Percentiles rank a stretch among this genome's conserved stretches.
phyloP scores from a whole-genome alignment of 2,113 vertebrate species.

The Otocyon megalotis region DNA sequence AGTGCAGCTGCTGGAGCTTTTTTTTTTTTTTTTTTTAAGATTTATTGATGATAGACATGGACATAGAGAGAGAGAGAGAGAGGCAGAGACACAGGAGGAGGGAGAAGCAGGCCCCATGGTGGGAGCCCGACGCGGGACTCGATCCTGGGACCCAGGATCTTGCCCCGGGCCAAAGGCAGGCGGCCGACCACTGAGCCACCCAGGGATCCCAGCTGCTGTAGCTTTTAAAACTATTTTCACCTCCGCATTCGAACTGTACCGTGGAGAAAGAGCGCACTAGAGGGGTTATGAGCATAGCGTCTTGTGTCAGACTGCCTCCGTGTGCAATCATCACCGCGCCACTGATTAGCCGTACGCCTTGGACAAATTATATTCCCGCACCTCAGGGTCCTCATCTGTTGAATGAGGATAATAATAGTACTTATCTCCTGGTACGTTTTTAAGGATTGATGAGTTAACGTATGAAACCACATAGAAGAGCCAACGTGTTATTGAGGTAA shows the following conservation, averaged over 20 bases:
- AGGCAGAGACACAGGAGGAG: too few relatives aligned
- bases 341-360: background rate
- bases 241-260: background rate
- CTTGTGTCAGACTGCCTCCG: background rate
- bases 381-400: background rate
- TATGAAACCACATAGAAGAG: background rate
- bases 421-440: background rate
- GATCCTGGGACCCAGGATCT: too few relatives aligned
- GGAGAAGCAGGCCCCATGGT: too few relatives aligned
- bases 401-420: background rate
- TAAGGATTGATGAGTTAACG: background rate
- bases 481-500: background rate
- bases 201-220: background rate
- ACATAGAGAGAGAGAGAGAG: too few relatives aligned
- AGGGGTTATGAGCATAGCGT: background rate
- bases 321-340: background rate
- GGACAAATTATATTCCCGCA: background rate
- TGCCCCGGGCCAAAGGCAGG: too few relatives aligned
- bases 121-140: rapidly evolving
- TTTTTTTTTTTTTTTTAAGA: too few relatives aligned
- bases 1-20: background rate
- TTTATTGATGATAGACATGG: too few relatives aligned
- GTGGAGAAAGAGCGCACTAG: background rate
- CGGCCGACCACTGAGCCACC: too few relatives aligned
- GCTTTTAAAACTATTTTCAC: background rate